Conservation (phyloP, 2,888 invertebrate genomes). For the Dicranocentrus wangi region DNA sequence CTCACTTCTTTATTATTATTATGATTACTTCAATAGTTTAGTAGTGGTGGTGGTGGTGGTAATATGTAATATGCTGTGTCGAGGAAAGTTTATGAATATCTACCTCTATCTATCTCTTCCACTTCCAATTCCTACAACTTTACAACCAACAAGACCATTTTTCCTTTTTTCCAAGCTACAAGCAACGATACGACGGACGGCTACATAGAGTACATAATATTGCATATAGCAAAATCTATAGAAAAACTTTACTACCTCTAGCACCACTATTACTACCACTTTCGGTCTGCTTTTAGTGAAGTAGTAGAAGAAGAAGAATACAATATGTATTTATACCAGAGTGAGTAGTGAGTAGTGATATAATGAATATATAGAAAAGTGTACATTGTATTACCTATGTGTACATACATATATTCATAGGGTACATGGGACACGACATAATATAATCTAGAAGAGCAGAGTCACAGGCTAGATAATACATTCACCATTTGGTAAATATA, state of each 20-base stretch:
- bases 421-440: not conserved
- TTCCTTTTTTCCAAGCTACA: constrained; percentile 9
- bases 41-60: constrained; percentile 12
- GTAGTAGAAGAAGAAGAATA: not conserved
- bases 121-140: constrained; percentile 14
- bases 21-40: constrained; percentile 42
- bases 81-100: constrained; percentile 43
- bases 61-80: constrained; percentile 11
- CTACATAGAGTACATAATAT: no score
- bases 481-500: not conserved
- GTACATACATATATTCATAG: not conserved
- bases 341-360: no score
- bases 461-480: constrained; percentile 9
- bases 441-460: not conserved
- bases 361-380: no score
- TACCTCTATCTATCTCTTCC: constrained; percentile 18
- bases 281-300: no score
- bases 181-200: no score
- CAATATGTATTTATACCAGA: not conserved
- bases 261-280: no score
- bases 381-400: not conserved
- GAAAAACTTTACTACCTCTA: no score
- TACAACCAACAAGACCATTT: constrained; percentile 10
- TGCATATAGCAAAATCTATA: not conserved
- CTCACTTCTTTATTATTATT: constrained; percentile 41